phyloP scores from a whole-genome alignment of 1,140 invertebrate genomes.

The Eumeta japonica region DNA sequence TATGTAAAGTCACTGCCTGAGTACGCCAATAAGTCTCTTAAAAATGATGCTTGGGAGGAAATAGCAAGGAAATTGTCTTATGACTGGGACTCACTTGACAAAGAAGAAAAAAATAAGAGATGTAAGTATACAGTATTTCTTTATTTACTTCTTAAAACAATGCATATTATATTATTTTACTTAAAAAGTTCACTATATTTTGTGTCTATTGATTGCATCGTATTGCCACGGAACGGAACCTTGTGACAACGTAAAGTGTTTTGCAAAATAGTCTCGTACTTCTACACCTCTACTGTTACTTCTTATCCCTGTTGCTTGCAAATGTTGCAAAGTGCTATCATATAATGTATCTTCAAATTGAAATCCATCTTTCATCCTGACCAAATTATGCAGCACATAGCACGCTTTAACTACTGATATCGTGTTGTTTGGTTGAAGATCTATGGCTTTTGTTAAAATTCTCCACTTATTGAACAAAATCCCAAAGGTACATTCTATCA shows the following conservation, averaged over 20 bases:
- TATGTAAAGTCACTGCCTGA: slow-evolving; percentile 4
- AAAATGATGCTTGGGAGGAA: not conserved
- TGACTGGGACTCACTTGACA: no score
- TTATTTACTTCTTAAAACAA: no score
- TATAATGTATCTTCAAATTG: no score
- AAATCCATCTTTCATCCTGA: slow-evolving; percentile 1
- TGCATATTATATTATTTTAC: slow-evolving; percentile 2
- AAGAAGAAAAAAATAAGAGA: slow-evolving; percentile 3
- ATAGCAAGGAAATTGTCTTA: slow-evolving; percentile 1
- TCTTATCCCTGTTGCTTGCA: not conserved
- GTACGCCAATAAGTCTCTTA: no score
- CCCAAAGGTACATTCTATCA: no score
- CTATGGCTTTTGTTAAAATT: no score
- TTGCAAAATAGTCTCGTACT: slow-evolving; percentile 2
- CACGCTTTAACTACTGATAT: not conserved
- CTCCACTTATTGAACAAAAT: no score
- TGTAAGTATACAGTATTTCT: no score
- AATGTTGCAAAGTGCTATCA: no score
- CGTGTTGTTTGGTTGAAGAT: not conserved
- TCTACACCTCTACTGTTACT: slow-evolving; percentile 2
- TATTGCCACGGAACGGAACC: slow-evolving; percentile 3
- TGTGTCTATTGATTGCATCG: not conserved
- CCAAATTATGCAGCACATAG: no score
- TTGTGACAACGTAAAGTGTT: slow-evolving; percentile 3
- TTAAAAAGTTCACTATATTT: not conserved